Conservation (phyloP, 2,113 vertebrate genomes). For the Upupa epops region DNA sequence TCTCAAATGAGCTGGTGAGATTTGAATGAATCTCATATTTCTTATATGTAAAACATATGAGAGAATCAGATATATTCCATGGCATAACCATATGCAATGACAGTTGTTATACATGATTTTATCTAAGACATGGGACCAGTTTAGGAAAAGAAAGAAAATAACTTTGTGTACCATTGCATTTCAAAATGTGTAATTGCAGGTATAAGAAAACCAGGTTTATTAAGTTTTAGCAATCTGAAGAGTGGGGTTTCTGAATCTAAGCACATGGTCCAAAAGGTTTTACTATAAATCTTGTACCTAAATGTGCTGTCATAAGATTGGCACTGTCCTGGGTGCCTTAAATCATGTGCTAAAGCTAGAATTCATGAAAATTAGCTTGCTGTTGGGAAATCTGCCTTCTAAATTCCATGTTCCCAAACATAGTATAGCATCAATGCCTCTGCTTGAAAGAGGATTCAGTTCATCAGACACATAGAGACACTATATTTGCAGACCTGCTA, state of each 20-base stretch:
- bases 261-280: not conserved
- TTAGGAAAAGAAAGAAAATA: not conserved
- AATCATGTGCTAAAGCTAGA: not conserved
- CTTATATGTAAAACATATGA: not conserved
- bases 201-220: not conserved
- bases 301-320: not conserved
- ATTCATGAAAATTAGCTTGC: not conserved
- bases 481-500: not conserved
- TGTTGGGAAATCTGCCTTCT: not conserved
- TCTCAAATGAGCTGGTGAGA: slow-evolving; percentile 25
- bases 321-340: not conserved
- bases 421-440: not conserved
- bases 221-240: not conserved
- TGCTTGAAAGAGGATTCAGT: not conserved
- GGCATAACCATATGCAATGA: not conserved
- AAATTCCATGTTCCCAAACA: not conserved
- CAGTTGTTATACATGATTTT: slow-evolving; percentile 13
- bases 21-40: slow-evolving; percentile 18
- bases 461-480: not conserved
- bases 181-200: not conserved
- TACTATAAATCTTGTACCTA: not conserved
- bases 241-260: not conserved
- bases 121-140: not conserved
- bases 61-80: not conserved
- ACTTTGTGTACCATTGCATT: not conserved